These are phyloP conservation scores for Champsocephalus esox DNA, from an alignment of 2,797 vertebrate species.

Conservation along the genomic window DNA sequence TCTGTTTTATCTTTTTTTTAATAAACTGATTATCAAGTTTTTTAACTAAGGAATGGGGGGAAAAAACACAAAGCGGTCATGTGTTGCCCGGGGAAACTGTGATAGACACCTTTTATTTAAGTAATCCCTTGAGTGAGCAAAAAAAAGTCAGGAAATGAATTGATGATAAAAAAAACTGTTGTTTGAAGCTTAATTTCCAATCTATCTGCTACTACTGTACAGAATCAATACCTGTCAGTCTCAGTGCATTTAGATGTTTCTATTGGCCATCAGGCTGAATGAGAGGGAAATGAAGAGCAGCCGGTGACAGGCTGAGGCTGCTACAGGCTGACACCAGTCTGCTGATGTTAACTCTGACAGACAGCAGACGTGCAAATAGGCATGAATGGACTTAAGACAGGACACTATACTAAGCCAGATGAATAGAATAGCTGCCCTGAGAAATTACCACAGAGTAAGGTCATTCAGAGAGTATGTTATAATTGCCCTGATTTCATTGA, in stretches of 20 bases:
- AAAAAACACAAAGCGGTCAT: not conserved
- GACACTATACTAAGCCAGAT: not conserved
- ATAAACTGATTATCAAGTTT: not conserved
- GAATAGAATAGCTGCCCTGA: slow-evolving; percentile 18
- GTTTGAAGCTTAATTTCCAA: not conserved
- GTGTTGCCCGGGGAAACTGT: not conserved
- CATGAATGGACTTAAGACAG: slow-evolving; percentile 31
- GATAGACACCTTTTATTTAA: not conserved
- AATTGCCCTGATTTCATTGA: not conserved
- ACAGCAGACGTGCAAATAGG: slow-evolving; percentile 33
- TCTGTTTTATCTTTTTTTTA: not conserved
- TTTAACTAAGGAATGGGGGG: rapidly evolving
- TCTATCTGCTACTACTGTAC: not conserved
- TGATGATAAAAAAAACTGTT: not conserved
- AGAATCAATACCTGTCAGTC: not conserved
- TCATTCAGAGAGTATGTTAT: not conserved
- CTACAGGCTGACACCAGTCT: slow-evolving; percentile 71
- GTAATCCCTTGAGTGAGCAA: not conserved
- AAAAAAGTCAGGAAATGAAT: not conserved
- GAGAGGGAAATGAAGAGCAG: slow-evolving; percentile 38
- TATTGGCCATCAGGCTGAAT: slow-evolving; percentile 23
- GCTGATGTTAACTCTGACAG: slow-evolving; percentile 31
- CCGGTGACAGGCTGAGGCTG: slow-evolving; percentile 58
- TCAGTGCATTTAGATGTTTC: slow-evolving; percentile 23
- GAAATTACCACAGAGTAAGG: not conserved